Evolutionary conservation across 1,140 invertebrate species (phyloP).

Genomic region (Trachelipus rathkii): DNA sequence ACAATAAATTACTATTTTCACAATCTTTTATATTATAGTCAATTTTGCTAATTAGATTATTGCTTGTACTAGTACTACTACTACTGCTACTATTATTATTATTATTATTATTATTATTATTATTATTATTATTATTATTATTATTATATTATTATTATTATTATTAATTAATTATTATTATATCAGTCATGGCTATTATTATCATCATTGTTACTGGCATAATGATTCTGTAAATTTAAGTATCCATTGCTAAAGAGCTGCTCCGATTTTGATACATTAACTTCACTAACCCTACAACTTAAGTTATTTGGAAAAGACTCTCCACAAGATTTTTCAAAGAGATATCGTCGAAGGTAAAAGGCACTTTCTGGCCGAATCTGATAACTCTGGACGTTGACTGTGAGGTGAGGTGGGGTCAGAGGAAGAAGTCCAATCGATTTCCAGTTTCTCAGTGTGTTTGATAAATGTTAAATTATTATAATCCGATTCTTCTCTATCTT

Average conservation of each 20-base stretch:
- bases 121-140: too few species aligned
- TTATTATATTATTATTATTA: too few species aligned
- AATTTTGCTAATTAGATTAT: neutral
- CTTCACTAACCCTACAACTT: neutral
- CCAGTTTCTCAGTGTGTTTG: conserved; percentile 17
- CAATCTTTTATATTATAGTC: neutral
- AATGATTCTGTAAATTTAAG: neutral
- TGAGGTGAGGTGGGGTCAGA: conserved; percentile 28
- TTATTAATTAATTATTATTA: too few species aligned
- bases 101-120: neutral
- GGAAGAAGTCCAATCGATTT: conserved; percentile 26
- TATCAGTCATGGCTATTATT: too few species aligned
- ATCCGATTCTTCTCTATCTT: conserved; percentile 13
- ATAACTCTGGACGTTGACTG: conserved; percentile 18
- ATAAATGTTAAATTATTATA: neutral
- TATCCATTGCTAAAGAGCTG: neutral
- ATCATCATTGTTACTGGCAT: neutral
- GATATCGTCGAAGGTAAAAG: conserved; percentile 21
- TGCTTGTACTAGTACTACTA: neutral
- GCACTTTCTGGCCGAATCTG: conserved; percentile 27
- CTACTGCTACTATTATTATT: neutral
- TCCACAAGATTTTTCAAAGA: neutral
- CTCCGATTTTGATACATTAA: neutral
- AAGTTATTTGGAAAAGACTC: neutral
- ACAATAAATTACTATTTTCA: neutral